These are phyloP conservation scores for Hycleus cichorii DNA, from an alignment of 1,140 invertebrate genomes.

Conservation along the genomic window DNA sequence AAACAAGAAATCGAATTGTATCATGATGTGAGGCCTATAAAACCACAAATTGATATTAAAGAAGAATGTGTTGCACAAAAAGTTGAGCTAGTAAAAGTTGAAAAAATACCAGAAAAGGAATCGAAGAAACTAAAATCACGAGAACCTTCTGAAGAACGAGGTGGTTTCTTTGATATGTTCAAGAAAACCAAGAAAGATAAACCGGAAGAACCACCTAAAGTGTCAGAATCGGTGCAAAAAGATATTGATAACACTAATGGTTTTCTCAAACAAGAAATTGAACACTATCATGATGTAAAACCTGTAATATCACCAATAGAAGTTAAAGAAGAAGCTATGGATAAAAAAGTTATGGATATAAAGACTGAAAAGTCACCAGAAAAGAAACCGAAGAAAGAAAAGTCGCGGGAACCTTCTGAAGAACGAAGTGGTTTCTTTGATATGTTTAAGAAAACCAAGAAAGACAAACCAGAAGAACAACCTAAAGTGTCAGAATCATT, in stretches of 20 bases:
- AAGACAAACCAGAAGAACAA: slow-evolving; percentile 17
- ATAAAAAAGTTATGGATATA: not conserved
- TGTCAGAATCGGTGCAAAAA: slow-evolving; percentile 9
- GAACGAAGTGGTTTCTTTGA: not conserved
- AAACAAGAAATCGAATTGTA: slow-evolving; percentile 16
- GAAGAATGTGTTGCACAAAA: too few relatives aligned
- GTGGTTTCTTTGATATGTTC: slow-evolving; percentile 14
- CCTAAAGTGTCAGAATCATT: not conserved
- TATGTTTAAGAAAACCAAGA: slow-evolving; percentile 16
- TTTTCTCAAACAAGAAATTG: slow-evolving; percentile 20
- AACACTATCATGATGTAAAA: slow-evolving; percentile 10
- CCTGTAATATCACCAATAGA: not conserved
- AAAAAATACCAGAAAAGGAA: not conserved
- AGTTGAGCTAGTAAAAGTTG: not conserved
- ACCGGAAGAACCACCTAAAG: not conserved
- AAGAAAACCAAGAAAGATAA: slow-evolving; percentile 8
- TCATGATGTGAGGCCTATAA: not conserved
- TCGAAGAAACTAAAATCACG: not conserved
- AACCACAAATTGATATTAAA: not conserved
- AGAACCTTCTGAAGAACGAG: not conserved
- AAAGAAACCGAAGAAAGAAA: slow-evolving; percentile 4
- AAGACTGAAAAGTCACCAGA: not conserved
- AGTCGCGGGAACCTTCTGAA: not conserved
- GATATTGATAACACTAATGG: slow-evolving; percentile 14
- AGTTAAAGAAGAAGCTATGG: too few relatives aligned